A percentile compares a stretch with the other conserved stretches of the same genome.
Conservation (phyloP, 1,140 invertebrate species). For the Drosophila insularis region DNA sequence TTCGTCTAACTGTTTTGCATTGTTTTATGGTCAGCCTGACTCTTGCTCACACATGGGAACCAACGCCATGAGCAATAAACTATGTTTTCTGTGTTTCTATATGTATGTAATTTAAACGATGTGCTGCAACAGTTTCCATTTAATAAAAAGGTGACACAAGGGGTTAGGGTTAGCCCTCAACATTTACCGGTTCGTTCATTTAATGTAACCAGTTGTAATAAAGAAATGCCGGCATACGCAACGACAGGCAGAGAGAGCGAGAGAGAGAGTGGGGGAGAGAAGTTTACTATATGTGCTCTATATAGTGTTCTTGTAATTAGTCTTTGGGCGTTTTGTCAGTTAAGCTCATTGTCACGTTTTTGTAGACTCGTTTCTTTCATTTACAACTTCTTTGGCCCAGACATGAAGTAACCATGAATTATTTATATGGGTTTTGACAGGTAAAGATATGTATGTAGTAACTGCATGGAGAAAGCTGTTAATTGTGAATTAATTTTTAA, state of each 20-base stretch:
- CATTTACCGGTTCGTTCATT: slow-evolving; percentile 54
- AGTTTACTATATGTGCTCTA: slow-evolving; percentile 49
- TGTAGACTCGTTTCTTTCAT: slow-evolving; percentile 21
- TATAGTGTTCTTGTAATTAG: slow-evolving; percentile 65
- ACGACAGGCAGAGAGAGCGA: neutral
- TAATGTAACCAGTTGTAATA: slow-evolving; percentile 48
- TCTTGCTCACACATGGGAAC: slow-evolving; percentile 74
- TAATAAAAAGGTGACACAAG: slow-evolving; percentile 58
- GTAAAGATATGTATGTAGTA: slow-evolving; percentile 31
- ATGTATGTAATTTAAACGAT: slow-evolving; percentile 30
- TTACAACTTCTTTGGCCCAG: slow-evolving; percentile 17
- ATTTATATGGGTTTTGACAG: slow-evolving; percentile 50
- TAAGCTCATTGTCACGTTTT: slow-evolving; percentile 42
- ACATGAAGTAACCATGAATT: slow-evolving; percentile 35
- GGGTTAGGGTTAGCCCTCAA: slow-evolving; percentile 45
- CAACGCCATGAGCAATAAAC: slow-evolving; percentile 46
- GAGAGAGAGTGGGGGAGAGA: neutral
- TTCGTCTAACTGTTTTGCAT: slow-evolving; percentile 76
- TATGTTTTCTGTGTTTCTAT: neutral
- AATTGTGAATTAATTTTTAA: slow-evolving; percentile 21
- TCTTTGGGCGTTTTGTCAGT: slow-evolving; percentile 44
- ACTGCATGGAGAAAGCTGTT: slow-evolving; percentile 22
- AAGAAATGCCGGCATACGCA: slow-evolving; percentile 11
- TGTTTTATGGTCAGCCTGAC: slow-evolving; percentile 70
- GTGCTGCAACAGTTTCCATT: slow-evolving; percentile 75